Evolutionary conservation across 1,140 invertebrate genomes (phyloP).

Genomic region (Onthophagus taurus): DNA sequence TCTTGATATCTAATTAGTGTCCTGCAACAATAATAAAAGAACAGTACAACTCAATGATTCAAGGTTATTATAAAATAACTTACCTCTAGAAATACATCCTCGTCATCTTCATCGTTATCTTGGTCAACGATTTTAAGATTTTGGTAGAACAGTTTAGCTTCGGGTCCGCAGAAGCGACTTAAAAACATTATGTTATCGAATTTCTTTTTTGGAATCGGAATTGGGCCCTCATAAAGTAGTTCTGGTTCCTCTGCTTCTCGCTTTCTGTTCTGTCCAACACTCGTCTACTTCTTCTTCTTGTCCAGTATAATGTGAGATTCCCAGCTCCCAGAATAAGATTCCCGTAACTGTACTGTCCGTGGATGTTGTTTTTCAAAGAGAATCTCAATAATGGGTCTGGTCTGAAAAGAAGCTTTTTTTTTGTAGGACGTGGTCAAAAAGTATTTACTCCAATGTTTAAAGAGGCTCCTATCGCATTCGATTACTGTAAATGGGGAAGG

Average conservation of each 20-base stretch:
- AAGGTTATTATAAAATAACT: too few relatives aligned
- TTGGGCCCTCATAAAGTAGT: conserved; percentile 2
- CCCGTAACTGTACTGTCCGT: not conserved
- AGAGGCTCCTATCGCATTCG: conserved; percentile 9
- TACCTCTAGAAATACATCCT: too few relatives aligned
- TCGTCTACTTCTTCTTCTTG: not conserved
- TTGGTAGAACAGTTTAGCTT: too few relatives aligned
- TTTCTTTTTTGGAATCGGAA: conserved; percentile 6
- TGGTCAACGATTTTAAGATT: too few relatives aligned
- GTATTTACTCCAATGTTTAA: conserved; percentile 4
- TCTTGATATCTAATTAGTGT: too few relatives aligned
- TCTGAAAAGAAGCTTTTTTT: not conserved
- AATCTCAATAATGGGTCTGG: not conserved
- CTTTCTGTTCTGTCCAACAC: conserved; percentile 5
- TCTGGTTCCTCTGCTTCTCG: conserved; percentile 7
- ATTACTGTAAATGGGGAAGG: too few relatives aligned
- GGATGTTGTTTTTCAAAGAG: not conserved
- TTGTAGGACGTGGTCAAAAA: not conserved
- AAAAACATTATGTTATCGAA: too few relatives aligned
- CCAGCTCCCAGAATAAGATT: not conserved
- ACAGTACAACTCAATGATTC: too few relatives aligned
- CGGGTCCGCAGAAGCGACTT: too few relatives aligned
- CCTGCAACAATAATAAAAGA: too few relatives aligned
- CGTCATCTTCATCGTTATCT: too few relatives aligned
- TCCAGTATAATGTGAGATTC: not conserved